Percentiles rank a stretch among this genome's conserved stretches.
Evolutionary conservation across 2,113 vertebrate genomes (phyloP).

Genomic region (Pachycephala philippinensis): DNA sequence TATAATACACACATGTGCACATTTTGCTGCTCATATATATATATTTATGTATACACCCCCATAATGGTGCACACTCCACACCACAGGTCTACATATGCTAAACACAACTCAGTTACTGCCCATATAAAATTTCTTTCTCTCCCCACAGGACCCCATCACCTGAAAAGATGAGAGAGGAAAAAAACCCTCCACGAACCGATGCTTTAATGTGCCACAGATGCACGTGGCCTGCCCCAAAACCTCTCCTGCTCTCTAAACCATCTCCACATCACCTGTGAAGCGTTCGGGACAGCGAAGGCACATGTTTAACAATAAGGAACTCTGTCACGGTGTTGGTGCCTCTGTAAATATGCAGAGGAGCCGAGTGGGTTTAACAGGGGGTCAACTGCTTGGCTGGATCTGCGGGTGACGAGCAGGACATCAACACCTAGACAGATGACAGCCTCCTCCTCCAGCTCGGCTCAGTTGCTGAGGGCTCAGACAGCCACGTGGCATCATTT

Average conservation of each 20-base stretch:
- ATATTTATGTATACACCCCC: too few relatives aligned
- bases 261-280: not conserved
- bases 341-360: not conserved
- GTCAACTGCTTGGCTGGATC: not conserved
- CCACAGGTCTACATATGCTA: rapidly evolving
- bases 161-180: not conserved
- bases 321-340: rapidly evolving
- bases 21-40: rapidly evolving
- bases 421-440: constrained; percentile 13
- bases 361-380: not conserved
- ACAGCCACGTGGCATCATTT: not conserved
- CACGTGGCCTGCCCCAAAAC: rapidly evolving
- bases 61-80: not conserved
- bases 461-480: not conserved
- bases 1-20: not conserved
- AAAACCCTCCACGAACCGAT: not conserved
- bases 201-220: rapidly evolving
- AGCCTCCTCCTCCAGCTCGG: constrained; percentile 5
- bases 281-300: rapidly evolving
- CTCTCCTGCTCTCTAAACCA: not conserved
- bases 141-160: not conserved
- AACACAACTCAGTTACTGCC: not conserved
- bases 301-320: not conserved
- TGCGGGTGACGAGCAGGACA: not conserved
- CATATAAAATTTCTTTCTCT: rapidly evolving